phyloP scores from a whole-genome alignment of 1,140 invertebrate species.

The Drosophila obscura region DNA sequence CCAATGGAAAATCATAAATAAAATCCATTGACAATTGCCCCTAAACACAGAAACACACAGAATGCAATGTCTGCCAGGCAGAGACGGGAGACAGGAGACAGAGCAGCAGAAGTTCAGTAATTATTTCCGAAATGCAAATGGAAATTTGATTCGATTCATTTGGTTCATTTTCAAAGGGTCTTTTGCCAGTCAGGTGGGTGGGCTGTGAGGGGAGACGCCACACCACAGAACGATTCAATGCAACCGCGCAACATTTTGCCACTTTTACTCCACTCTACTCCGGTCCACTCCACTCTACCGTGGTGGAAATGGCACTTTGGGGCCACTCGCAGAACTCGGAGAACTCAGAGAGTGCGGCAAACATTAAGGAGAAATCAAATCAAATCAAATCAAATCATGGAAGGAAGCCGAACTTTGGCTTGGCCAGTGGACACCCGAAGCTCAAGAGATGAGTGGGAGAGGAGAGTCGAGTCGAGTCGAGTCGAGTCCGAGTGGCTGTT shows the following conservation, averaged over 20 bases:
- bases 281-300: constrained; percentile 23
- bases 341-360: too few species aligned
- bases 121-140: constrained; percentile 9
- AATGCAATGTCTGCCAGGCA: constrained; percentile 2
- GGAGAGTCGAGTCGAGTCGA: too few species aligned
- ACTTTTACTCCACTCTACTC: constrained; percentile 16
- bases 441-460: too few species aligned
- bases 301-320: constrained; percentile 42
- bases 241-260: constrained; percentile 34
- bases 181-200: constrained; percentile 15
- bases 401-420: too few species aligned
- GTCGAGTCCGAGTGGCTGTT: too few species aligned
- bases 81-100: too few species aligned
- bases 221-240: constrained; percentile 52
- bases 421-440: too few species aligned
- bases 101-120: constrained; percentile 37
- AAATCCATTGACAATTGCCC: constrained; percentile 8
- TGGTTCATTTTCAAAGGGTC: constrained; percentile 16
- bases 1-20: constrained; percentile 52
- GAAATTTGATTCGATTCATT: too few species aligned
- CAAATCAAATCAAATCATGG: too few species aligned
- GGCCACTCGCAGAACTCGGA: background rate
- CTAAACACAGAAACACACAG: constrained; percentile 6
- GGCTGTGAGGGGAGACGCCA: constrained; percentile 8
- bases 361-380: too few species aligned